These are phyloP conservation scores for Aleiodes testaceus DNA, from an alignment of 2,888 invertebrate species.

Conservation along the genomic window DNA sequence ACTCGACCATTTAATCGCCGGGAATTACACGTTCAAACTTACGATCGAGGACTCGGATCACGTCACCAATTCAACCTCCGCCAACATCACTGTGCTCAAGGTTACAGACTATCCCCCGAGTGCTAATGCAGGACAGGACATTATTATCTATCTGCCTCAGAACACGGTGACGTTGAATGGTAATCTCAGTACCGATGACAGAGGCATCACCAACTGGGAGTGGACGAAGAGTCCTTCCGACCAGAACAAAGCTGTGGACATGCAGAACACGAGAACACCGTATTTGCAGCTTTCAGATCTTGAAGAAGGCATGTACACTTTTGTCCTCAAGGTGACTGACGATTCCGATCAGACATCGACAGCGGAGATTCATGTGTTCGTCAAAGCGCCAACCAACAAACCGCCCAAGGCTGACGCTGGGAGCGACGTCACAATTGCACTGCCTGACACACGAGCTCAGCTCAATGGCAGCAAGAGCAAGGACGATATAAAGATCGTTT, in stretches of 20 bases:
- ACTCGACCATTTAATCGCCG: slow-evolving; percentile 88
- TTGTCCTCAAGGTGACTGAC: slow-evolving; percentile 93
- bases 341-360: slow-evolving; percentile 90
- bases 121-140: slow-evolving; percentile 93
- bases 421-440: slow-evolving; percentile 79
- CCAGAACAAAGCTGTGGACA: slow-evolving; percentile 93
- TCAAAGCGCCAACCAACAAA: slow-evolving; percentile 90
- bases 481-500: slow-evolving; percentile 88
- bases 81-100: slow-evolving; percentile 92
- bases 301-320: slow-evolving; percentile 95
- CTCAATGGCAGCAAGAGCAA: slow-evolving; percentile 87
- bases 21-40: slow-evolving; percentile 91
- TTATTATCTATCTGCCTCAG: slow-evolving; percentile 91
- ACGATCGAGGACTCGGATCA: slow-evolving; percentile 95
- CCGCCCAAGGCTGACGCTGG: slow-evolving; percentile 81
- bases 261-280: slow-evolving; percentile 95
- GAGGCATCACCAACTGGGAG: slow-evolving; percentile 94
- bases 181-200: slow-evolving; percentile 93
- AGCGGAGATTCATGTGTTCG: slow-evolving; percentile 93
- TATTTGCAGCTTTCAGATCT: slow-evolving; percentile 91
- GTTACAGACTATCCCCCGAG: slow-evolving; percentile 96
- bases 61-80: slow-evolving; percentile 87
- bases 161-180: slow-evolving; percentile 90
- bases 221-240: slow-evolving; percentile 94
- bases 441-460: slow-evolving; percentile 86